phyloP scores from a whole-genome alignment of 2,888 invertebrate species.

The Notocelia uddmanniana region DNA sequence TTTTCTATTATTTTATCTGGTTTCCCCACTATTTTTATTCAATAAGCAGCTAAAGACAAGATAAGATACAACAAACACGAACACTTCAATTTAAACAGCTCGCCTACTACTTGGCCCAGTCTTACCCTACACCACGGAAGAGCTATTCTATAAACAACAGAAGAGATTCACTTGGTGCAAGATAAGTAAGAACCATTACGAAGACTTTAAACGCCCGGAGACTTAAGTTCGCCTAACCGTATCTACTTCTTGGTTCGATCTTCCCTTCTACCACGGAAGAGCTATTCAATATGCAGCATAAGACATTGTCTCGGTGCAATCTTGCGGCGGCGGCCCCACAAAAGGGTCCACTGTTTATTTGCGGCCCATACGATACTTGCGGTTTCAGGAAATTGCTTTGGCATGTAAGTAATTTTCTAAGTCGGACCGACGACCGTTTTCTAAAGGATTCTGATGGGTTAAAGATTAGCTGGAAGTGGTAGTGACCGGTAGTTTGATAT shows the following conservation, averaged over 20 bases:
- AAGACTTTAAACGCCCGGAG: too few species aligned
- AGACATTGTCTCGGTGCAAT: conserved; percentile 76
- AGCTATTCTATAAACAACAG: conserved; percentile 59
- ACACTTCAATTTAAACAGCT: too few species aligned
- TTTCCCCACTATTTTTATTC: too few species aligned
- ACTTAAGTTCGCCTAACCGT: too few species aligned
- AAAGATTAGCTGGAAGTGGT: conserved; percentile 52
- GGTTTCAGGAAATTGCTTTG: conserved; percentile 77
- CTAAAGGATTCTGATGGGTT: conserved; percentile 61
- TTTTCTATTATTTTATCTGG: too few species aligned
- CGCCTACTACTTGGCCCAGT: neutral
- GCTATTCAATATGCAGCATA: conserved; percentile 60
- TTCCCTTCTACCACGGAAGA: conserved; percentile 39
- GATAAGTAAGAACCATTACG: too few species aligned
- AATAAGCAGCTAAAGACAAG: too few species aligned
- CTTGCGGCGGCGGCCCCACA: conserved; percentile 77
- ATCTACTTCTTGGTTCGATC: conserved; percentile 13
- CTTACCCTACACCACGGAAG: conserved; percentile 38
- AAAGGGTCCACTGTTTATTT: conserved; percentile 78
- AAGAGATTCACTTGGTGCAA: conserved; percentile 75
- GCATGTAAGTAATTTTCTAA: conserved; percentile 84
- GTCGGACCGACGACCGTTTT: conserved; percentile 69
- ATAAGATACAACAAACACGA: too few species aligned
- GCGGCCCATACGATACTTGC: conserved; percentile 74
- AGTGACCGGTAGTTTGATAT: neutral